Percentiles rank a stretch among this genome's conserved stretches.
Conservation (phyloP, 2,113 vertebrate species). For the Phylloscopus trochiloides region DNA sequence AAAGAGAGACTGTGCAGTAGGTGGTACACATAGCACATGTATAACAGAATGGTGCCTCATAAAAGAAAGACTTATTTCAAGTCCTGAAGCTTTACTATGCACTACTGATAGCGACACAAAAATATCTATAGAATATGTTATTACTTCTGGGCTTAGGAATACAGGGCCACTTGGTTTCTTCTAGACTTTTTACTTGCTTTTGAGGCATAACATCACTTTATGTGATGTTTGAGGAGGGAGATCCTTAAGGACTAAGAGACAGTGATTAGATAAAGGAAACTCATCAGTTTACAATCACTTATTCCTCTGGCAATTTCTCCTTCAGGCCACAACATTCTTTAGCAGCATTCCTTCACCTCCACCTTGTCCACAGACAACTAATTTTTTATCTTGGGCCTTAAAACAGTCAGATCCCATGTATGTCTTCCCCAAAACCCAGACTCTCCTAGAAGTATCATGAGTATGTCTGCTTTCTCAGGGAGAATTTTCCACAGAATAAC, state of each 20-base stretch:
- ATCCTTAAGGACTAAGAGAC: background rate
- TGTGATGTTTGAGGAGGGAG: background rate
- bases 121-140: background rate
- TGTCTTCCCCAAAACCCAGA: background rate
- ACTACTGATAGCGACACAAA: background rate
- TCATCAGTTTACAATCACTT: background rate
- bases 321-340: background rate
- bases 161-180: background rate
- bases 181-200: background rate
- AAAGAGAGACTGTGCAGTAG: background rate
- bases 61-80: background rate
- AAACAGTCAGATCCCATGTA: background rate
- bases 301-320: background rate
- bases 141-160: background rate
- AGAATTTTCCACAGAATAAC: background rate
- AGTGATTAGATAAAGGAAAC: background rate
- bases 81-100: background rate
- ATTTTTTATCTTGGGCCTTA: background rate
- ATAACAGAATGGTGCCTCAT: background rate
- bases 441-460: background rate
- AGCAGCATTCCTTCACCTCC: background rate
- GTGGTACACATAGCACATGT: accelerated
- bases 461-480: background rate
- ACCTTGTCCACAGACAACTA: background rate
- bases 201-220: background rate